A percentile compares a stretch with the other conserved stretches of the same genome.
phyloP scores from a whole-genome alignment of 2,888 invertebrate genomes.

The Ectemnius lituratus region DNA sequence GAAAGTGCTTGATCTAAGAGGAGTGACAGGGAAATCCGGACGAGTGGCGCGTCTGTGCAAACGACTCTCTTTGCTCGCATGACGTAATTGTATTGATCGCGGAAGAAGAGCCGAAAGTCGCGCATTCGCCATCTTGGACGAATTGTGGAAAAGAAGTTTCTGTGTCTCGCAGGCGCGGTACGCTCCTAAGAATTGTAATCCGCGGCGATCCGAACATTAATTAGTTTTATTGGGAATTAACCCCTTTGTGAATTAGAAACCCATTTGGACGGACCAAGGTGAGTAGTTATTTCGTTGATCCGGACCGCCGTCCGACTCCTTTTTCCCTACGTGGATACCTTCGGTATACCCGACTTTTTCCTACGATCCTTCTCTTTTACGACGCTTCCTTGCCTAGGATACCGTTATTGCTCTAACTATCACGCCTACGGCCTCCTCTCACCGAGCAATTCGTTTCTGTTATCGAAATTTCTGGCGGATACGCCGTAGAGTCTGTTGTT shows the following conservation, averaged over 20 bases:
- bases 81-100: constrained; percentile 80
- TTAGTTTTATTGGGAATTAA: constrained; percentile 77
- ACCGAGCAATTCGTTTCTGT: background rate
- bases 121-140: constrained; percentile 79
- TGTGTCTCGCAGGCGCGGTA: constrained; percentile 70
- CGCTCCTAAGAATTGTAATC: constrained; percentile 70
- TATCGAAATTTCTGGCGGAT: background rate
- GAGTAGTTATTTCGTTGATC: constrained; percentile 80
- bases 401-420: background rate
- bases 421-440: no score
- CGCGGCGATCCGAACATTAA: constrained; percentile 75
- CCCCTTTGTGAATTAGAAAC: constrained; percentile 83
- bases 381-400: constrained; percentile 1
- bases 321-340: constrained; percentile 70
- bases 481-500: constrained; percentile 42
- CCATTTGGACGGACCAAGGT: constrained; percentile 91
- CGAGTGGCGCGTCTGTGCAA: constrained; percentile 65
- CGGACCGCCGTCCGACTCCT: constrained; percentile 76
- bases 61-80: constrained; percentile 70
- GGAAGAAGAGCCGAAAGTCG: constrained; percentile 76
- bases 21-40: constrained; percentile 57
- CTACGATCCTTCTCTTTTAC: constrained; percentile 10
- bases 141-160: constrained; percentile 77
- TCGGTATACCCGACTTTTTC: constrained; percentile 28
- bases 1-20: constrained; percentile 41